phyloP scores from a whole-genome alignment of 2,113 vertebrate genomes.

The Percopsis transmontana region DNA sequence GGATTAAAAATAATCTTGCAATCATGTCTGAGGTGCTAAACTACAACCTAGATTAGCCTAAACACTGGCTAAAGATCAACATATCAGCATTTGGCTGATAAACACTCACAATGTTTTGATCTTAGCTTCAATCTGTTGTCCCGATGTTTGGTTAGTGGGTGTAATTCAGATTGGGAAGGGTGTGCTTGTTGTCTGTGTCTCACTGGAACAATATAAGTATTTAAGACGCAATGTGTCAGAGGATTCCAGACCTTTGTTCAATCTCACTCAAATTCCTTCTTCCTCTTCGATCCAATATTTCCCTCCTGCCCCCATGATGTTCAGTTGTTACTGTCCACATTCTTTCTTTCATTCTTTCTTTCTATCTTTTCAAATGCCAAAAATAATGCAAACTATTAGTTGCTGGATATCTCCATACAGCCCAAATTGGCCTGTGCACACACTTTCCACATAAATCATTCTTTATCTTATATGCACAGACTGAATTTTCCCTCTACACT shows the following conservation, averaged over 20 bases:
- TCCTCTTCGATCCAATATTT: constrained; percentile 49
- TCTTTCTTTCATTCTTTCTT: constrained; percentile 21
- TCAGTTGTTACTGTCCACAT: neutral
- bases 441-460: constrained; percentile 8
- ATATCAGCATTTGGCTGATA: no score
- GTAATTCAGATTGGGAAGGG: constrained; percentile 48
- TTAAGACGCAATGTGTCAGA: constrained; percentile 44
- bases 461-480: constrained; percentile 19
- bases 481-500: constrained; percentile 14
- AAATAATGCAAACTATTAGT: neutral
- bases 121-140: neutral
- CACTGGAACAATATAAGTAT: constrained; percentile 51
- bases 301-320: constrained; percentile 33
- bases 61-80: no score
- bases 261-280: constrained; percentile 56
- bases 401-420: neutral
- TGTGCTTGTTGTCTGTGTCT: constrained; percentile 53
- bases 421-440: neutral
- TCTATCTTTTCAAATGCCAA: constrained; percentile 18
- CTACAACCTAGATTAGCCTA: no score
- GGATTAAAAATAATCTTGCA: no score
- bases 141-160: constrained; percentile 62
- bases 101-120: no score
- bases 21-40: no score
- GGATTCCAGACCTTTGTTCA: constrained; percentile 49